Conservation (phyloP, 2,113 vertebrate genomes). For the Mus musculus region DNA sequence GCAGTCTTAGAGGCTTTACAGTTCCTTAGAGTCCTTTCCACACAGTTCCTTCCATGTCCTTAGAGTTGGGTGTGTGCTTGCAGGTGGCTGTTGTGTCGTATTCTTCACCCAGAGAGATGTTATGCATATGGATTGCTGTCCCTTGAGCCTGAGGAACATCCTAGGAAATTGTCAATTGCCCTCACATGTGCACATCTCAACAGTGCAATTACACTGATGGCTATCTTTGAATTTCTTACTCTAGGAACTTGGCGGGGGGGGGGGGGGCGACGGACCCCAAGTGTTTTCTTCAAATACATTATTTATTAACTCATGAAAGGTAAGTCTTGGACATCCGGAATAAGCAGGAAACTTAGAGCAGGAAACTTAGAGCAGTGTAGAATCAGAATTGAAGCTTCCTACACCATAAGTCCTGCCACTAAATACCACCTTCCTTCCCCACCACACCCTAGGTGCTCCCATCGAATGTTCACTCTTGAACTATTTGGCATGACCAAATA, state of each 20-base stretch:
- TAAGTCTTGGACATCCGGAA: constrained; percentile 51
- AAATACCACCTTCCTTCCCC: constrained; percentile 4
- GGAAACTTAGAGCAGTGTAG: not conserved
- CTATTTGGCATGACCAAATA: not conserved
- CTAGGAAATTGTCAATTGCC: not conserved
- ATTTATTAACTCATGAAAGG: constrained; percentile 30
- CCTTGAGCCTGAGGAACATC: not conserved
- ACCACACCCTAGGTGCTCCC: not conserved
- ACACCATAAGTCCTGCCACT: not conserved
- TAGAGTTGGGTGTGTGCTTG: not conserved
- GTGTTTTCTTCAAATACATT: constrained; percentile 34
- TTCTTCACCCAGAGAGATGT: not conserved
- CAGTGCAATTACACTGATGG: not conserved
- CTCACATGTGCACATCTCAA: not conserved
- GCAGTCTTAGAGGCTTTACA: not conserved
- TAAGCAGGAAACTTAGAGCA: constrained; percentile 42
- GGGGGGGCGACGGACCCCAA: not conserved
- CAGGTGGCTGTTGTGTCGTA: too few species aligned
- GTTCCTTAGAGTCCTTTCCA: too few species aligned
- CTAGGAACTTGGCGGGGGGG: not conserved
- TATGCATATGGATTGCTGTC: not conserved
- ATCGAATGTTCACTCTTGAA: not conserved
- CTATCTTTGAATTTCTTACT: constrained; percentile 7
- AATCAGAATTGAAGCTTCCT: not conserved
- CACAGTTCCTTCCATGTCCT: not conserved